Base-by-base conservation (phyloP, 2,113 vertebrate genomes). In the Tretioscincus oriximinensis region DNA sequence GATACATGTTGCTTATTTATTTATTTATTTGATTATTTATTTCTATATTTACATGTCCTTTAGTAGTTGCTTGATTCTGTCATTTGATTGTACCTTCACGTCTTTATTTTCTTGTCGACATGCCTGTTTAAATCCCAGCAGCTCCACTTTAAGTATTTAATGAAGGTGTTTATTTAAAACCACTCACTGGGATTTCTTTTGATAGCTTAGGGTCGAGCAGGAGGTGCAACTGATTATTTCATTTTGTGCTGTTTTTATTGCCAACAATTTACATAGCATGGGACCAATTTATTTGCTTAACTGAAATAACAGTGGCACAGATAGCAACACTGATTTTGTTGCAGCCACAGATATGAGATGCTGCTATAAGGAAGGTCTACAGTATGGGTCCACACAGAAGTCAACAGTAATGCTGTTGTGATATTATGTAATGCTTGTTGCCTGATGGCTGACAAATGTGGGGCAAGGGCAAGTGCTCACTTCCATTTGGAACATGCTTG, bases 121-220 rank as follows among this genome's bases (percentile, higher is more conserved):
- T 71, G 61, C 0, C 0, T 1, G 80, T 1, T 86, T 80, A 77
- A 90, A 88, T 89, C 86, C 86, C 66, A 4, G 1, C 82, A 72
- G 79, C 81, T 90, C 88, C 71, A 64, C 83, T n/a, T 81, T 78
- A 84, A 10, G 61, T 35, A 80, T 79, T 90, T 88, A 89, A 90
- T 79, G 84, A 90, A 87, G 77, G 81, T 80, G 80, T 92, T 93
- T 91, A 82, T 84, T 88, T 81, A 28, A 69, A 88, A 85, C 21
- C 67, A 80, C 86, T 88, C 35, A 45, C 78, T 70, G 73, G 84
- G 81, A 85, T 89, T 91, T 90, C 73, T 80, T 86, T 60, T 72
- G 68, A 7, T 31, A n/a, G 85, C 10, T 73, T 66, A 81, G 80
- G 84, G 75, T 84, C 73, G 74, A 86, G 83, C 68, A 80, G 61